Evolutionary conservation across 2,888 invertebrate genomes (phyloP), one percentile per base, ranked within the genome.

Genomic region (Peribatodes rhomboidaria): DNA sequence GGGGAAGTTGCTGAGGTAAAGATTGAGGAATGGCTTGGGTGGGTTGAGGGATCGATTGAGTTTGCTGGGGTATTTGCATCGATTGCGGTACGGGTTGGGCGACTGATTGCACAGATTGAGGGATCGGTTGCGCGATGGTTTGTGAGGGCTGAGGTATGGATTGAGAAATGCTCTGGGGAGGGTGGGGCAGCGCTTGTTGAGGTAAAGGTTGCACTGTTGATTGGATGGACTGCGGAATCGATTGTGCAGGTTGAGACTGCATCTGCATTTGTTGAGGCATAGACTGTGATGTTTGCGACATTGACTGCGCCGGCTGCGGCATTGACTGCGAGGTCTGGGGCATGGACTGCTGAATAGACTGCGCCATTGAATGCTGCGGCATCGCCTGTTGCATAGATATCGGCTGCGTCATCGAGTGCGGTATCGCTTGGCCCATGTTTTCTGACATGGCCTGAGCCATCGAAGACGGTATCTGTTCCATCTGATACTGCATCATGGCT

Each of bases 401-500:
- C 0, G 79, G 55, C 47, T 80, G 83, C 7, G 80, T 61, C 64
- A 79, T 71, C 57, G 82, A 71, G n/a, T 81, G 82, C 6, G 79
- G 73, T 27, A 80, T 61, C 69, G 61, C 76, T 62, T 58, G 68
- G 18, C 31, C 78, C 72, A 65, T 76, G 70, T 44, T 80, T 61
- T 76, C 73, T 53, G 76, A 67, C 69, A 80, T 75, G n/a, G 73
- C 72, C 53, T 72, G 76, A 39, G 74, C 67, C 22, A 76, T 73
- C 33, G 72, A 78, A n/a, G 60, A 49, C 42, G 60, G 65, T 49
- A 61, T 61, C 42, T 80, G 68, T 49, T 86, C 87, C 44, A 85
- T 78, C 35, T 83, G 80, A 18, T 82, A 84, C 61, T 85, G 85
- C 65, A 88, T 74, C 62, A 84, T 78, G 39, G 79, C 71, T 59